Evolutionary conservation across 2,113 vertebrate species (phyloP).

Genomic region (Calyptomena viridis): DNA sequence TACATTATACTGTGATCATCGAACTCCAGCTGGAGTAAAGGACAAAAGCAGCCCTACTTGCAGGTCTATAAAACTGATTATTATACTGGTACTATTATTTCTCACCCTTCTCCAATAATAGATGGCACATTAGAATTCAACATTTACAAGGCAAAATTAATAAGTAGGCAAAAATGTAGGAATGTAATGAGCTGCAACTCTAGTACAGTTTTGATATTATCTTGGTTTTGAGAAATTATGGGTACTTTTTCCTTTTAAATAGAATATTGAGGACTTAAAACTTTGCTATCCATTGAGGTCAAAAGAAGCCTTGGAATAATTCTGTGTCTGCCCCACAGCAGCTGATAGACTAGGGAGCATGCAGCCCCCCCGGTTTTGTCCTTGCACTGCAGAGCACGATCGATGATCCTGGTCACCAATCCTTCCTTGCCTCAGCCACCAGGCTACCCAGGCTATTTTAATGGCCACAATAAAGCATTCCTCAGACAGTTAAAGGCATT

Average conservation of each 20-base stretch:
- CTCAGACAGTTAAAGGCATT: neutral
- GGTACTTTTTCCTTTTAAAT: neutral
- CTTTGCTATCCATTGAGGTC: neutral
- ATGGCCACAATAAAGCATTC: neutral
- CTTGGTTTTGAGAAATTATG: neutral
- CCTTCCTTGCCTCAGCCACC: neutral
- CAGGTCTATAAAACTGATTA: slow-evolving; percentile 44
- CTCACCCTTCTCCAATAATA: neutral
- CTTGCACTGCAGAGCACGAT: neutral
- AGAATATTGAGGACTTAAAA: neutral
- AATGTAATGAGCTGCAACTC: neutral
- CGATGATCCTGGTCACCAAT: fast-evolving
- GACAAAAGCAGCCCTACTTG: slow-evolving; percentile 59
- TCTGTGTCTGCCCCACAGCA: neutral
- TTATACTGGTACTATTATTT: neutral
- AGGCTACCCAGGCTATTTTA: neutral
- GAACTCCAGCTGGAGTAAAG: slow-evolving; percentile 56
- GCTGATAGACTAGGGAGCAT: neutral
- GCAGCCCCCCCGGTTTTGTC: neutral
- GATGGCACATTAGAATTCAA: neutral
- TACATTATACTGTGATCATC: slow-evolving; percentile 43
- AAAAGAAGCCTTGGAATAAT: neutral
- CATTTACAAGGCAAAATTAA: neutral
- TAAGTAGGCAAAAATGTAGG: neutral
- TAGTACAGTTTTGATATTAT: neutral